These are phyloP conservation scores for Cherax quadricarinatus DNA, from an alignment of 1,140 invertebrate species.

Conservation along the genomic window DNA sequence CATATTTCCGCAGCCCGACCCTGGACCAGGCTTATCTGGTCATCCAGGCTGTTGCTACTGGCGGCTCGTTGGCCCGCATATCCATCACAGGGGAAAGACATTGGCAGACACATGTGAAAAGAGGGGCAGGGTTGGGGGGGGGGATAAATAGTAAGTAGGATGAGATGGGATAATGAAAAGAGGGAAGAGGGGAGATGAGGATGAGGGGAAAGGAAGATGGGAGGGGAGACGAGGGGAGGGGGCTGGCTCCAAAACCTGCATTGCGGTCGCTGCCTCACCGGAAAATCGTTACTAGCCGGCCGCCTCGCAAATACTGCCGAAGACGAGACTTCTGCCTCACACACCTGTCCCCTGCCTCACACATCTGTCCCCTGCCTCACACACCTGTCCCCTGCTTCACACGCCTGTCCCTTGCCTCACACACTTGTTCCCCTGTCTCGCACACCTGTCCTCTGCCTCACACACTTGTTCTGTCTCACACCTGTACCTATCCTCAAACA, in stretches of 20 bases:
- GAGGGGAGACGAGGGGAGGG: too few species aligned
- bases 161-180: too few species aligned
- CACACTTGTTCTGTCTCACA: not conserved
- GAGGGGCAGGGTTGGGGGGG: not conserved
- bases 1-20: too few species aligned
- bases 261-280: not conserved
- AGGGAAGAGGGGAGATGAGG: not conserved
- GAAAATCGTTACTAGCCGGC: not conserved
- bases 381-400: not conserved
- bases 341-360: not conserved
- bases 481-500: not conserved
- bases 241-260: not conserved
- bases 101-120: not conserved
- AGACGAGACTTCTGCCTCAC: not conserved
- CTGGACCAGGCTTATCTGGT: too few species aligned
- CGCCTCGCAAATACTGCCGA: not conserved
- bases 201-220: not conserved
- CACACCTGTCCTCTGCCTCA: not conserved
- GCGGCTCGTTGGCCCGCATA: too few species aligned
- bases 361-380: not conserved
- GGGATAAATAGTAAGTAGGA: not conserved
- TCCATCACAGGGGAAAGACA: not conserved
- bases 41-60: too few species aligned
- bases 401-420: not conserved
- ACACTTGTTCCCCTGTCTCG: not conserved